These are phyloP conservation scores for Fissipunctia ypsillon DNA, from an alignment of 2,888 invertebrate species.

Conservation along the genomic window DNA sequence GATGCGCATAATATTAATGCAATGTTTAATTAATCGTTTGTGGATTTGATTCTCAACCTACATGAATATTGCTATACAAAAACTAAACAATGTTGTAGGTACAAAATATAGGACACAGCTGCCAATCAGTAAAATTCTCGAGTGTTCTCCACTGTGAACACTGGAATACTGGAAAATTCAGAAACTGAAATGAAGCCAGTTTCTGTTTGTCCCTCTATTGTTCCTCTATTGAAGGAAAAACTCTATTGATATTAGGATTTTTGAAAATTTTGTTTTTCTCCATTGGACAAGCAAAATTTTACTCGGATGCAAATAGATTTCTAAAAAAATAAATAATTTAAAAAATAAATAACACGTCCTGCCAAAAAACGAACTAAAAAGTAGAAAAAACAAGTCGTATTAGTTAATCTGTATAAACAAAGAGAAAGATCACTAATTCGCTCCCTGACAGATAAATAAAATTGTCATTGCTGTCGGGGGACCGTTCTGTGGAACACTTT, in stretches of 20 bases:
- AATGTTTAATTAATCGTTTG: not conserved
- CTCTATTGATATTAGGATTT: constrained; percentile 34
- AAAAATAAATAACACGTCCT: too few relatives aligned
- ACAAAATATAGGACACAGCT: not conserved
- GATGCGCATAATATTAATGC: too few relatives aligned
- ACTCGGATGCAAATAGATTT: too few relatives aligned
- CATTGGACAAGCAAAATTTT: not conserved
- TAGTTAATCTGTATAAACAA: too few relatives aligned
- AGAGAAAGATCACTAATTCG: too few relatives aligned
- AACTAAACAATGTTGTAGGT: constrained; percentile 13
- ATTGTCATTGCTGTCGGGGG: too few relatives aligned
- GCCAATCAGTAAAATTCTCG: constrained; percentile 48
- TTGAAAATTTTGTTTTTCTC: not conserved
- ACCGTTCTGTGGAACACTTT: too few relatives aligned
- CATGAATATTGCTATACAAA: not conserved
- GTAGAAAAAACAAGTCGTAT: too few relatives aligned
- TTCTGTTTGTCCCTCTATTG: constrained; percentile 11
- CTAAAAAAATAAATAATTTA: too few relatives aligned
- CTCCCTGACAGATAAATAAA: too few relatives aligned
- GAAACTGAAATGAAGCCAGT: constrained; percentile 26
- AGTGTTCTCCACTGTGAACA: constrained; percentile 28
- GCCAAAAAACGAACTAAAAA: too few relatives aligned
- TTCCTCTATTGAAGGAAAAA: constrained; percentile 1
- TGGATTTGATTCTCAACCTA: not conserved
- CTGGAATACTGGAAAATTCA: constrained; percentile 17